Base-by-base conservation (phyloP, 37 sponge, comb jelly and placozoan genomes). In the Theonella swinhoei region DNA sequence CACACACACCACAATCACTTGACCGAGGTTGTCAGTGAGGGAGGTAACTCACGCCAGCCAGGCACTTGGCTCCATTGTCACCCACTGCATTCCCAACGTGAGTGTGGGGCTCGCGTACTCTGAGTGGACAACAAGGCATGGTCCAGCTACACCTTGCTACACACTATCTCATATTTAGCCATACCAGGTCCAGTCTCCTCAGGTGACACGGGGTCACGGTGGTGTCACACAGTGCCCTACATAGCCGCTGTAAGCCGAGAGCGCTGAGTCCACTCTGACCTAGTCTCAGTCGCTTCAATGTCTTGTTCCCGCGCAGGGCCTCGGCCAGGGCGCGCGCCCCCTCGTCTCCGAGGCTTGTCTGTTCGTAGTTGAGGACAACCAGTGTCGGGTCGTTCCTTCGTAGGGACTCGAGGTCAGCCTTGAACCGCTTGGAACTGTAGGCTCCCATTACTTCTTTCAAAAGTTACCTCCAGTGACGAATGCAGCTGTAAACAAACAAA, bases 81-180 rank as follows among this genome's bases (percentile, higher is more conserved):
- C 93, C 89, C 19, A 92, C 32, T 0, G 89, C 88, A 43, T 92
- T 92, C n/a, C 88, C 93, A 17, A 65, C 62, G 1, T 72, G 70
- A 9, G 70, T 34, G 28, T 24, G 25, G 34, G n/a, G 60, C 74
- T 39, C n/a, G n/a, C n/a, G 7, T 82, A 82, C 35, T 75, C 76
- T 83, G 80, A 70, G n/a, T n/a, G n/a, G n/a, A n/a, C 63, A 63
- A 20, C 42, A 7, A 77, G 62, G 22, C 33, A 19, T 42, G 23
- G 2, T 3, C 2, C 30, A 67, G 8, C n/a, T n/a, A n/a, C n/a
- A n/a, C n/a, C n/a, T n/a, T n/a, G n/a, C n/a, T n/a, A n/a, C n/a
- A n/a, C n/a, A n/a, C 54, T 14, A 42, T 37, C 68, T 23, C 42
- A 30, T 26, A 19, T 26, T 39, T 5, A 71, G 38, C 63, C 86